Percentiles rank a stretch among this genome's conserved stretches.
Conservation (phyloP, 2,797 vertebrate species). For the Hoplostethus mediterraneus region DNA sequence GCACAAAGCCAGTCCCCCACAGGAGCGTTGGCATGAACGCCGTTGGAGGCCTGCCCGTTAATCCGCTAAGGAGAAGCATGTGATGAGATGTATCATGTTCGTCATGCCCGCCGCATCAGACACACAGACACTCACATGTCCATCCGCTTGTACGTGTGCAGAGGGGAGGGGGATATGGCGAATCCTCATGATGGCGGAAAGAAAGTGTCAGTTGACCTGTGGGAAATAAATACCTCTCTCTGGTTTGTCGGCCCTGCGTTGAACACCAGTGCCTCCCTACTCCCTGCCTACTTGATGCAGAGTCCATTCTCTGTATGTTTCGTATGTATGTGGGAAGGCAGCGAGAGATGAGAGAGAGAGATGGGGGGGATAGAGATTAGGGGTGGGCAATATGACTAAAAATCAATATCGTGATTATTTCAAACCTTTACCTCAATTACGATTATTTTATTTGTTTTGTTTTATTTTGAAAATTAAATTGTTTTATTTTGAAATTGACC, state of each 20-base stretch:
- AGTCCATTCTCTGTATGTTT: slow-evolving; percentile 25
- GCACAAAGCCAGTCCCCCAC: slow-evolving; percentile 79
- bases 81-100: slow-evolving; percentile 83
- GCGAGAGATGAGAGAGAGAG: not conserved
- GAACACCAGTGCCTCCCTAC: slow-evolving; percentile 8
- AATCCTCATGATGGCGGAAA: slow-evolving; percentile 46
- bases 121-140: slow-evolving; percentile 62
- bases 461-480: too few relatives aligned
- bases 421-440: too few relatives aligned
- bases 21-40: slow-evolving; percentile 74
- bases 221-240: slow-evolving; percentile 67
- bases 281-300: slow-evolving; percentile 1
- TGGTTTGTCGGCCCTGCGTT: slow-evolving; percentile 39
- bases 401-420: too few relatives aligned
- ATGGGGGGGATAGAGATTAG: slow-evolving; percentile 21
- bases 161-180: slow-evolving; percentile 27
- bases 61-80: slow-evolving; percentile 82
- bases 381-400: too few relatives aligned
- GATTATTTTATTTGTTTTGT: too few relatives aligned
- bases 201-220: slow-evolving; percentile 63
- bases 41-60: slow-evolving; percentile 76
- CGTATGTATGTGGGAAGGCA: slow-evolving; percentile 12
- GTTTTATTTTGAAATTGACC: too few relatives aligned
- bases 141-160: not conserved
- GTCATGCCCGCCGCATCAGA: slow-evolving; percentile 76